phyloP scores from a whole-genome alignment of 2,888 invertebrate species.

The Apamea epomidion region DNA sequence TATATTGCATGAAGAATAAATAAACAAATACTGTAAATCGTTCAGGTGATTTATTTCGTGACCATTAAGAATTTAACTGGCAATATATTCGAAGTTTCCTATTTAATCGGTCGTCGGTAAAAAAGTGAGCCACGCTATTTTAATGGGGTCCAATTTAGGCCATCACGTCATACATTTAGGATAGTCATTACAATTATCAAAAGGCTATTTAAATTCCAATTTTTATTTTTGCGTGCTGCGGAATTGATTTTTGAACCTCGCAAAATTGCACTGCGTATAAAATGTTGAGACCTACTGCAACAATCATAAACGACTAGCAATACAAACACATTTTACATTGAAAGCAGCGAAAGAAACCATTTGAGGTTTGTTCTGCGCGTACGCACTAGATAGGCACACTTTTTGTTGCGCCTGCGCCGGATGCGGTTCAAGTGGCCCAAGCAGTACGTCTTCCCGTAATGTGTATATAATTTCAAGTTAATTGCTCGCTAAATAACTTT shows the following conservation, averaged over 20 bases:
- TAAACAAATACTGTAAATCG: conserved; percentile 54
- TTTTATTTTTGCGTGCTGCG: not conserved
- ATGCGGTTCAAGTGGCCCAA: conserved; percentile 76
- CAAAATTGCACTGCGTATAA: conserved; percentile 43
- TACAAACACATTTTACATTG: conserved; percentile 81
- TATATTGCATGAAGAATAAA: conserved; percentile 55
- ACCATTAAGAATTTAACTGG: conserved; percentile 52
- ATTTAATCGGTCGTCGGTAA: conserved; percentile 37
- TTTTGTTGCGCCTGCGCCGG: conserved; percentile 86
- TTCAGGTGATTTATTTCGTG: conserved; percentile 65
- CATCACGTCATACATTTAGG: conserved; percentile 41
- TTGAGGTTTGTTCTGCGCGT: conserved; percentile 84
- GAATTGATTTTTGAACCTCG: not conserved
- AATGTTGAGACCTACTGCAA: conserved; percentile 75
- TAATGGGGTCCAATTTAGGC: conserved; percentile 38
- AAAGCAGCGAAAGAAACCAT: conserved; percentile 81
- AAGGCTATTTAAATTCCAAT: conserved; percentile 31
- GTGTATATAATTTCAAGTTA: conserved; percentile 81
- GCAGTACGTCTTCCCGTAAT: conserved; percentile 70
- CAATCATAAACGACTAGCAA: conserved; percentile 72
- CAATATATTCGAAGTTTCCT: conserved; percentile 30
- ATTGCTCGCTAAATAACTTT: conserved; percentile 79
- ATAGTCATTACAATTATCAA: conserved; percentile 33
- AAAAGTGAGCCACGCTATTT: conserved; percentile 50
- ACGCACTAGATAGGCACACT: conserved; percentile 70